Evolutionary conservation across 2,888 invertebrate species (phyloP).

Genomic region (Alloscopus bannaensis): DNA sequence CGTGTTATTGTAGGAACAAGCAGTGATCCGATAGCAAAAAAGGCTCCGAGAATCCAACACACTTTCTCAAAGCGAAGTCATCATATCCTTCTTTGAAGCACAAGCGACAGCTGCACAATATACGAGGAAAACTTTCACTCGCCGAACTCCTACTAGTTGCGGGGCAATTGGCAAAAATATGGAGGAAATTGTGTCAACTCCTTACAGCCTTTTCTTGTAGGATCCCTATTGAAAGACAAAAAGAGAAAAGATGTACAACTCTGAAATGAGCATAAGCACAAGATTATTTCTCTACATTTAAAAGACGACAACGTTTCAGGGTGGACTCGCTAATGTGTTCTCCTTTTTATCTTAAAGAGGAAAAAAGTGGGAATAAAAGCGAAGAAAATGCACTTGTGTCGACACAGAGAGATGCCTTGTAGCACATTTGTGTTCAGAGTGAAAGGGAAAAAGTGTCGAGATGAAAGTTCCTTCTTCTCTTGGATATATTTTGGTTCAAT

Average conservation of each 20-base stretch:
- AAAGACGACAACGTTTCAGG: not conserved
- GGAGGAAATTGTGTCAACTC: slow-evolving; percentile 50
- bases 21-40: slow-evolving; percentile 2
- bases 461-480: not conserved
- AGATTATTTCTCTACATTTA: slow-evolving; percentile 41
- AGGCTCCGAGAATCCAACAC: slow-evolving; percentile 13
- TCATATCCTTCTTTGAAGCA: slow-evolving; percentile 36
- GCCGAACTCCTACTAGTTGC: slow-evolving; percentile 7
- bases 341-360: not conserved
- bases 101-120: slow-evolving; percentile 35
- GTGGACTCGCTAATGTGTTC: not conserved
- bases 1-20: slow-evolving; percentile 8
- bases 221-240: slow-evolving; percentile 28
- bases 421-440: no score
- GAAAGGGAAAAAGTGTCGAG: not conserved
- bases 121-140: slow-evolving; percentile 34
- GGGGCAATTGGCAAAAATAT: slow-evolving; percentile 53
- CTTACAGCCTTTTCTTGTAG: not conserved
- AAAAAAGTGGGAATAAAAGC: slow-evolving; percentile 7
- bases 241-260: no score
- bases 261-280: slow-evolving; percentile 42
- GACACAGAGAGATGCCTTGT: not conserved
- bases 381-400: slow-evolving; percentile 47
- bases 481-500: no score
- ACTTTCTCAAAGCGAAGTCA: slow-evolving; percentile 10